Evolutionary conservation across 2,113 vertebrate genomes (phyloP).

Genomic region (Geococcyx californianus): DNA sequence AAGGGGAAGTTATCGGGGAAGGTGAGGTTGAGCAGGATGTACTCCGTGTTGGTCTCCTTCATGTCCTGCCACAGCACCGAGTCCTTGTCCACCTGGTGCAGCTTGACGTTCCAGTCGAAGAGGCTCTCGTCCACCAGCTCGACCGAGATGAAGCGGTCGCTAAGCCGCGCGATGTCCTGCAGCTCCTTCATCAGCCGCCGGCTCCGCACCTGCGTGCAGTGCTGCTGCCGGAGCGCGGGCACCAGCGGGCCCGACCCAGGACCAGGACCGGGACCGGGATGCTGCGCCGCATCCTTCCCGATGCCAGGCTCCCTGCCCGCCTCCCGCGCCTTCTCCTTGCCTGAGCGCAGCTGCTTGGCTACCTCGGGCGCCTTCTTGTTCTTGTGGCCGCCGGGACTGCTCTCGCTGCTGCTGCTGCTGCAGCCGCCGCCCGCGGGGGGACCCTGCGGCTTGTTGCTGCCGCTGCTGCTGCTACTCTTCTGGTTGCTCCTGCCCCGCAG

Average conservation of each 20-base stretch:
- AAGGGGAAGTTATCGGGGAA: slow-evolving; percentile 99
- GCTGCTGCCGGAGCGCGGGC: slow-evolving; percentile 88
- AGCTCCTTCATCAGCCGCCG: slow-evolving; percentile 98
- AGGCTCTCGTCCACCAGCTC: slow-evolving; percentile 99
- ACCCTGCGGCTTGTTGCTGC: slow-evolving; percentile 84
- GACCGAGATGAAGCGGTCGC: slow-evolving; percentile 97
- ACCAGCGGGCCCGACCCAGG: slow-evolving; percentile 74
- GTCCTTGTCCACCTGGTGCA: slow-evolving; percentile 99
- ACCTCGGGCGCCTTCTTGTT: slow-evolving; percentile 81
- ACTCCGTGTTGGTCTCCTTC: slow-evolving; percentile 99
- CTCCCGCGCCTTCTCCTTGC: slow-evolving; percentile 71
- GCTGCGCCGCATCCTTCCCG: no score
- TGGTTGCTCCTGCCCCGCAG: slow-evolving; percentile 87
- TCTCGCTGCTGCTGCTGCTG: slow-evolving; percentile 76
- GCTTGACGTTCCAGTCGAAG: slow-evolving; percentile 99
- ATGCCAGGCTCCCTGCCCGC: slow-evolving; percentile 72
- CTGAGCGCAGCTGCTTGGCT: slow-evolving; percentile 74
- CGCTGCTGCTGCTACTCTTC: slow-evolving; percentile 83
- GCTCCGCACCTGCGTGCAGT: slow-evolving; percentile 96
- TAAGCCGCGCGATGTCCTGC: slow-evolving; percentile 95
- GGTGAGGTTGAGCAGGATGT: slow-evolving; percentile 96
- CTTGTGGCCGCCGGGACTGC: slow-evolving; percentile 68
- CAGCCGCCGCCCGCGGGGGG: slow-evolving; percentile 74
- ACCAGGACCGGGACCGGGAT: slow-evolving; percentile 38
- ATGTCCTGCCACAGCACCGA: slow-evolving; percentile 99